Evolutionary conservation across 2,113 vertebrate species (phyloP), one percentile per base, ranked within the genome.

Genomic region (Dicaeum eximium): DNA sequence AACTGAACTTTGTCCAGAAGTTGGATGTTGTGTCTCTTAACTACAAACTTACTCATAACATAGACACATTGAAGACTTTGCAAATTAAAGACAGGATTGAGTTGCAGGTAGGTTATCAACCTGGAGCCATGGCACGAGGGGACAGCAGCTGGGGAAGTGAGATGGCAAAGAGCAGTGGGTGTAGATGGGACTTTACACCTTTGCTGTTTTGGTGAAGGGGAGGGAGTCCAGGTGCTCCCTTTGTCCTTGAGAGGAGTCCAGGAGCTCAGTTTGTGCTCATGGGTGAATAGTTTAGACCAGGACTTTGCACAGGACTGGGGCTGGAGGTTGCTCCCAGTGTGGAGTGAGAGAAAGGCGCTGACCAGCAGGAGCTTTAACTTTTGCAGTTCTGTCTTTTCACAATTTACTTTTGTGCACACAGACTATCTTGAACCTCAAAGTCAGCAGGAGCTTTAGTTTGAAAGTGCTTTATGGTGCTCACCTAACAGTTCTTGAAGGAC

Each of bases 11-110:
- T 58, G 56, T 94, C 78, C 96, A 71, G 90, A 91, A 71, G 15
- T 17, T 85, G 33, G 96, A 95, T 33, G 44, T 73, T 13, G 6
- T 98, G 23, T 95, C 90, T 83, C 85, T 98, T 48, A 86, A 75
- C 87, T 97, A 96, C 90, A 92, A 83, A 50, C 95, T 98, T 62
- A 94, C 53, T 81, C 98, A 98, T 94, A 97, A 97, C 6, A 47
- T 98, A 80, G 97, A 96, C 57, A 31, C 50, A 35, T 90, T 99
- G 86, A 96, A 78, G 91, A 85, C 73, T 45, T 77, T 97, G 62
- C 95, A 97, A 40, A 56, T 98, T 51, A 91, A 98, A 84, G 96
- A 97, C 73, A 96, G 78, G 93, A 96, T 95, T 91, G 98, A 97
- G 35, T 44, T 98, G 60, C 97, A 98, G 98, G 98, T 98, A 37